Percentiles rank a stretch among this genome's conserved stretches.
These are phyloP conservation scores for Lithobates sylvaticus DNA, from an alignment of 2,797 vertebrate genomes.

Conservation along the genomic window DNA sequence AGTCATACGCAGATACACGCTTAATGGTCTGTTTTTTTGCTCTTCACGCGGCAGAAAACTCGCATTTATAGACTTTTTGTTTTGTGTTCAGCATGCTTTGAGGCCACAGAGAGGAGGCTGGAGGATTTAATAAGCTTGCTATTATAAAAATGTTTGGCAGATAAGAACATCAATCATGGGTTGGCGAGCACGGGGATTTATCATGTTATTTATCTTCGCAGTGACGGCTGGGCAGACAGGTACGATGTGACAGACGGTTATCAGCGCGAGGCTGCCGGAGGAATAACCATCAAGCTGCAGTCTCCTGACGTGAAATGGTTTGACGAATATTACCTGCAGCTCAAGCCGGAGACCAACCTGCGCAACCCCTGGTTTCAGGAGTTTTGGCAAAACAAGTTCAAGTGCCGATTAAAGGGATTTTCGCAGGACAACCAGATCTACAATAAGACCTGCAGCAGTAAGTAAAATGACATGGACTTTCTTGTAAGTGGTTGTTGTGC, in stretches of 20 bases:
- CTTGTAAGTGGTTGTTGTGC: too few relatives aligned
- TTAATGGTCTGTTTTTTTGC: background rate
- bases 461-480: slow-evolving; percentile 68
- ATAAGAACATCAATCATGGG: slow-evolving; percentile 38
- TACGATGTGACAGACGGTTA: slow-evolving; percentile 96
- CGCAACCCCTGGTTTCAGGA: slow-evolving; percentile 98
- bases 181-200: slow-evolving; percentile 20
- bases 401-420: slow-evolving; percentile 92
- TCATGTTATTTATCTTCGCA: slow-evolving; percentile 70
- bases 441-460: slow-evolving; percentile 95
- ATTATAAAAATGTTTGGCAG: slow-evolving; percentile 35
- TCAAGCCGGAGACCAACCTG: slow-evolving; percentile 91
- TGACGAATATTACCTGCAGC: slow-evolving; percentile 96
- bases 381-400: slow-evolving; percentile 98
- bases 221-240: slow-evolving; percentile 97
- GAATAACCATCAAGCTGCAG: slow-evolving; percentile 97
- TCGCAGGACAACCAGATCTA: slow-evolving; percentile 90
- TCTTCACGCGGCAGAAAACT: background rate
- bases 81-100: background rate
- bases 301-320: slow-evolving; percentile 99
- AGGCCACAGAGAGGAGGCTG: background rate
- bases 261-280: slow-evolving; percentile 91
- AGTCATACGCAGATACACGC: too few relatives aligned
- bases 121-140: slow-evolving; percentile 35
- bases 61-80: slow-evolving; percentile 4